Conservation (phyloP, 2,888 invertebrate species). For the Watsonalla binaria region DNA sequence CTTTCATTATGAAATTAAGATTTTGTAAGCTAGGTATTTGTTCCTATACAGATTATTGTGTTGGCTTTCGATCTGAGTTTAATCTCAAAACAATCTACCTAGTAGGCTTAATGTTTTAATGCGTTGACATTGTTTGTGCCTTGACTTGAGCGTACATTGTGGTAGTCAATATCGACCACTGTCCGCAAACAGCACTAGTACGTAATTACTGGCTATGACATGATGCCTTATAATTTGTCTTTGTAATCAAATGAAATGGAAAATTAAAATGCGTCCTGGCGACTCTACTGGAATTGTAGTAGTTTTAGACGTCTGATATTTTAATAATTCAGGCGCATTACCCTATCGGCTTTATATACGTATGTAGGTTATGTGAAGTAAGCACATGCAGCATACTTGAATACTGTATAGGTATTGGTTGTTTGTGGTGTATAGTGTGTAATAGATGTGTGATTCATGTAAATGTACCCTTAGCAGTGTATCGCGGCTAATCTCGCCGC, state of each 20-base stretch:
- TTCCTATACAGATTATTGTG: no score
- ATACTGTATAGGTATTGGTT: conserved; percentile 28
- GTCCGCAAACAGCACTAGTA: neutral
- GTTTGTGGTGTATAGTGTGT: conserved; percentile 22
- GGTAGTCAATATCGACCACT: neutral
- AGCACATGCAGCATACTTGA: conserved; percentile 65
- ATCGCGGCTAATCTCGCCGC: conserved; percentile 64
- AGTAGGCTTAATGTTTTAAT: no score
- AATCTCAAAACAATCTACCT: no score
- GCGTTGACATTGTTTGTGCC: no score
- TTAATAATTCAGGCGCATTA: conserved; percentile 50
- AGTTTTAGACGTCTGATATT: conserved; percentile 19
- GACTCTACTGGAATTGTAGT: neutral
- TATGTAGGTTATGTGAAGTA: conserved; percentile 66
- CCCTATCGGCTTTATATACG: conserved; percentile 46
- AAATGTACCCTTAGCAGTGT: conserved; percentile 74
- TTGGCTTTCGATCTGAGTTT: no score
- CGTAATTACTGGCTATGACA: neutral
- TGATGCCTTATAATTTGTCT: conserved; percentile 3
- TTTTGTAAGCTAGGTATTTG: neutral
- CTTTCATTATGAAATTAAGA: conserved; percentile 36
- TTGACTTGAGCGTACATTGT: neutral
- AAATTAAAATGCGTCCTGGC: conserved; percentile 3
- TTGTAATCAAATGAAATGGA: conserved; percentile 11
- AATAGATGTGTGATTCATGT: conserved; percentile 74